phyloP scores from a whole-genome alignment of 2,113 vertebrate genomes.

The Salvelinus namaycush region DNA sequence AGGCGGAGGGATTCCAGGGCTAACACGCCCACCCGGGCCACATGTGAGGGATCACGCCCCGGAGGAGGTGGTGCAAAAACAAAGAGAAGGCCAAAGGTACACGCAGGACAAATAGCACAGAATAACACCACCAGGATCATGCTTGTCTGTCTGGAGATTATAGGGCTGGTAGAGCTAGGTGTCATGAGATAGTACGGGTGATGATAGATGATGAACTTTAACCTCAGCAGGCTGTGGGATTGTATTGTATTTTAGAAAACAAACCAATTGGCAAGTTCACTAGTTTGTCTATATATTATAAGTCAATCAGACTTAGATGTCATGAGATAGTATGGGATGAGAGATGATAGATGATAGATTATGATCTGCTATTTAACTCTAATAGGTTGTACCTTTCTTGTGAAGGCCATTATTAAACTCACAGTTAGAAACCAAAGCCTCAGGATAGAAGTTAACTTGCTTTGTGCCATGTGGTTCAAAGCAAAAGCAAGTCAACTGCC shows the following conservation, averaged over 20 bases:
- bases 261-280: neutral
- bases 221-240: neutral
- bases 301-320: no score
- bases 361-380: no score
- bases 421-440: no score
- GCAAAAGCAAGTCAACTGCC: no score
- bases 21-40: slow-evolving; percentile 48
- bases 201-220: neutral
- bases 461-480: no score
- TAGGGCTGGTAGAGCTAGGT: neutral
- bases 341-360: no score
- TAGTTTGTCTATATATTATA: no score
- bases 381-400: no score
- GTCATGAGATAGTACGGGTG: no score
- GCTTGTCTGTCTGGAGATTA: neutral
- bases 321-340: no score
- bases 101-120: slow-evolving; percentile 34
- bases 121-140: slow-evolving; percentile 38
- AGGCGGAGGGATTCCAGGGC: slow-evolving; percentile 58
- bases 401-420: no score
- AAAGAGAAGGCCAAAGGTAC: slow-evolving; percentile 39
- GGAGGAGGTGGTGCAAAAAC: slow-evolving; percentile 52
- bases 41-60: slow-evolving; percentile 57
- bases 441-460: no score
- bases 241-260: neutral